Evolutionary conservation across 2,888 invertebrate genomes (phyloP), one percentile per base, ranked within the genome.

Genomic region (Trimorus sp.): DNA sequence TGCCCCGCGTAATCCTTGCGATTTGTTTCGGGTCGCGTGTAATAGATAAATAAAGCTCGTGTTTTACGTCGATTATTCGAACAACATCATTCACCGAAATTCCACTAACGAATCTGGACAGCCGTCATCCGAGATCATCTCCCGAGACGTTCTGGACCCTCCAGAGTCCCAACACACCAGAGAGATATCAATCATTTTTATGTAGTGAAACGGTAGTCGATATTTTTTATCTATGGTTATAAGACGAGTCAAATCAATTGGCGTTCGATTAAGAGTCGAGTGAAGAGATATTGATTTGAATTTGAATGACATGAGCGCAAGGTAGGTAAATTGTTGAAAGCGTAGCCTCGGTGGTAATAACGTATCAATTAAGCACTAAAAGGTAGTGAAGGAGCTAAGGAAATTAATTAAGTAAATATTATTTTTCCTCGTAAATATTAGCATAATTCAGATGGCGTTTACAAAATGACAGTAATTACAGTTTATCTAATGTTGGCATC

Each of bases 1-100:
- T 91, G 91, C 90, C 91, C 84, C 86, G 81, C 83, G 86, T 90
- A 90, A 90, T 90, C 89, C 89, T 82, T 73, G 80, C 86, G 88
- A 89, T 89, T 89, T 87, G 87, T 86, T 86, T 88, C 87, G 85
- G 84, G 84, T 87, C 86, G 85, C 86, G 87, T 88, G 89, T 91
- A 91, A 91, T 90, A 90, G 90, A 91, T 91, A 91, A 91, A 91
- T 90, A 90, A 90, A 90, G 87, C 84, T 89, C 85, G 86, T 86
- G 86, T 88, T 87, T 85, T 86, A 73, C 83, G 85, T 80, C 85
- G 85, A 86, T 87, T 80, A 80, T 80, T 76, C 76, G 60, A 69
- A 84, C 86, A 86, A 80, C 79, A 84, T 84, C 84, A 85, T 83
- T 83, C 84, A 65, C 68, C 51, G 40, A 81, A 78, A 83, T 84